Conservation (phyloP, 1,140 invertebrate genomes). For the Drosophila eugracilis region DNA sequence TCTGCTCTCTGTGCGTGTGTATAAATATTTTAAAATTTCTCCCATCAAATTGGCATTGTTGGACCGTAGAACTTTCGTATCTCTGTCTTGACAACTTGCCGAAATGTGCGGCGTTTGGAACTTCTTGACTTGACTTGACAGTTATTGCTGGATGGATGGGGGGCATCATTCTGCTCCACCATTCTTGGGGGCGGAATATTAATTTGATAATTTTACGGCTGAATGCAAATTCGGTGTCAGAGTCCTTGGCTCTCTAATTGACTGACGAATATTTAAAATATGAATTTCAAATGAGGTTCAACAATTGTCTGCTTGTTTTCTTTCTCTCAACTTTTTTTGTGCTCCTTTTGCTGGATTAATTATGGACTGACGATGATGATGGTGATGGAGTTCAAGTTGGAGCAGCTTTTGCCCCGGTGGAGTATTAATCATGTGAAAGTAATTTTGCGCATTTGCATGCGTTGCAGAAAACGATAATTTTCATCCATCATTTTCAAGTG, state of each 20-base stretch:
- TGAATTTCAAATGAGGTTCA: constrained; percentile 77
- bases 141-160: constrained; percentile 57
- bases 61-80: constrained; percentile 56
- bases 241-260: constrained; percentile 78
- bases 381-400: constrained; percentile 6
- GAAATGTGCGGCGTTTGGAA: constrained; percentile 60
- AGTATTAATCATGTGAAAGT: constrained; percentile 79
- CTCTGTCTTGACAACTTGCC: constrained; percentile 71
- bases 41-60: constrained; percentile 74
- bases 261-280: constrained; percentile 81
- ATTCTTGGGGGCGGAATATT: constrained; percentile 62
- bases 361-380: constrained; percentile 29
- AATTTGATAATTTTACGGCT: constrained; percentile 80
- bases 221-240: constrained; percentile 80
- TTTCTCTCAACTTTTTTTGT: background rate
- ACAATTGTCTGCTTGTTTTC: constrained; percentile 29
- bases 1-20: constrained; percentile 11
- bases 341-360: constrained; percentile 44
- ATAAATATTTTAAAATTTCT: constrained; percentile 62
- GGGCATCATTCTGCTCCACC: background rate
- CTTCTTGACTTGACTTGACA: constrained; percentile 60
- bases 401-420: constrained; percentile 34
- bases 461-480: constrained; percentile 82
- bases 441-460: constrained; percentile 82
- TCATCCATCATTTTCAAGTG: constrained; percentile 82